phyloP scores from a whole-genome alignment of 2,113 vertebrate species.

The Daubentonia madagascariensis region DNA sequence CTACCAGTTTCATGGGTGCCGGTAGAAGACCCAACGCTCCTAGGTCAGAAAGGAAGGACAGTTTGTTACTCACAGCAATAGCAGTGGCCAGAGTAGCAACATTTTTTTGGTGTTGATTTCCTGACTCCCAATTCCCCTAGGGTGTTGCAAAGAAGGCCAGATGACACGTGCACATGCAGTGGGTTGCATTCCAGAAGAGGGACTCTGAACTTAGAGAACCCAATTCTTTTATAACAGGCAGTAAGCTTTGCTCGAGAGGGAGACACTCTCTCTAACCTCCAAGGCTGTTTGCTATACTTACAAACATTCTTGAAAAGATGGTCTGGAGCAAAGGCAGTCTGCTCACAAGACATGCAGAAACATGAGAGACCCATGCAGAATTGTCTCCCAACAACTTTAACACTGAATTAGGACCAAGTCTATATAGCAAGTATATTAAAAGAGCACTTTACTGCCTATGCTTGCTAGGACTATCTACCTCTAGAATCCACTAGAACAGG shows the following conservation, averaged over 20 bases:
- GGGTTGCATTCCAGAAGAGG: background rate
- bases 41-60: background rate
- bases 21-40: background rate
- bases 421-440: background rate
- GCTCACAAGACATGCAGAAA: background rate
- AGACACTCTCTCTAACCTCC: background rate
- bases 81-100: background rate
- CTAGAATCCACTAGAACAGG: background rate
- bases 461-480: background rate
- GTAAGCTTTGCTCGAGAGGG: background rate
- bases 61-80: background rate
- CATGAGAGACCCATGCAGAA: background rate
- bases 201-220: background rate
- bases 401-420: background rate
- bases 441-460: background rate
- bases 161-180: too few relatives aligned
- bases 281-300: background rate
- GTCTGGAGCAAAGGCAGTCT: background rate
- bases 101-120: background rate
- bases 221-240: background rate
- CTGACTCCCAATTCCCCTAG: background rate
- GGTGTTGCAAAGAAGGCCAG: background rate
- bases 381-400: background rate
- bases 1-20: background rate
- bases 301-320: background rate